phyloP scores from a whole-genome alignment of 2,113 vertebrate genomes.

The Ellobius talpinus region DNA sequence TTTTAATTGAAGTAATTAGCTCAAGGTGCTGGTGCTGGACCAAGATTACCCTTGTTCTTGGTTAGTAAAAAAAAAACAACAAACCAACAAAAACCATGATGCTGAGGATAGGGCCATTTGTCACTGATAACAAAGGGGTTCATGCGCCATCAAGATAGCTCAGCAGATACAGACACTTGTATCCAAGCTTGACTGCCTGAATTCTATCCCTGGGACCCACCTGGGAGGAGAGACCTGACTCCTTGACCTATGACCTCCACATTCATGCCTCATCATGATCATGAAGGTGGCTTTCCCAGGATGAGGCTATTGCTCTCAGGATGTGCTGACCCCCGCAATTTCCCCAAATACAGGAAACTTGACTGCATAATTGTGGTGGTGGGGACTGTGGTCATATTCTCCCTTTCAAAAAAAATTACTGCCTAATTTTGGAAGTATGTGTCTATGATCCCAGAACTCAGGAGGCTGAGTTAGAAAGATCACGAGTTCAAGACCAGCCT shows the following conservation, averaged over 20 bases:
- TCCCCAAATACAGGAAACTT: too few relatives aligned
- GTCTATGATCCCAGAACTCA: background rate
- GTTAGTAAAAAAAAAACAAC: background rate
- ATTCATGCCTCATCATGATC: too few relatives aligned
- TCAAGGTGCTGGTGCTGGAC: background rate
- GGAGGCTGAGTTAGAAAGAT: background rate
- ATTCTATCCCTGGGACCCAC: background rate
- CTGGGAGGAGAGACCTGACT: background rate
- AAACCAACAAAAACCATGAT: background rate
- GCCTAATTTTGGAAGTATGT: background rate
- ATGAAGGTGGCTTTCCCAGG: too few relatives aligned
- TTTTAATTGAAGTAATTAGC: slow-evolving; percentile 49
- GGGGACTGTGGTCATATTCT: too few relatives aligned
- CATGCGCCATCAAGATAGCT: too few relatives aligned
- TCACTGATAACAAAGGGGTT: background rate
- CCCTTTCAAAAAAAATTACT: background rate
- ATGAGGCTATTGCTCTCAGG: too few relatives aligned
- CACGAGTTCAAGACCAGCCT: background rate
- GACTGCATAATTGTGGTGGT: too few relatives aligned
- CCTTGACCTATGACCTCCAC: too few relatives aligned
- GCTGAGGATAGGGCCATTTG: background rate
- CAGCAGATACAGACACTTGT: background rate
- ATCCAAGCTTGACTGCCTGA: background rate
- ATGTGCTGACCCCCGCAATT: too few relatives aligned
- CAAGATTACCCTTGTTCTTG: background rate